These are phyloP conservation scores for Wasmannia auropunctata DNA, from an alignment of 1,140 invertebrate species.

Conservation along the genomic window DNA sequence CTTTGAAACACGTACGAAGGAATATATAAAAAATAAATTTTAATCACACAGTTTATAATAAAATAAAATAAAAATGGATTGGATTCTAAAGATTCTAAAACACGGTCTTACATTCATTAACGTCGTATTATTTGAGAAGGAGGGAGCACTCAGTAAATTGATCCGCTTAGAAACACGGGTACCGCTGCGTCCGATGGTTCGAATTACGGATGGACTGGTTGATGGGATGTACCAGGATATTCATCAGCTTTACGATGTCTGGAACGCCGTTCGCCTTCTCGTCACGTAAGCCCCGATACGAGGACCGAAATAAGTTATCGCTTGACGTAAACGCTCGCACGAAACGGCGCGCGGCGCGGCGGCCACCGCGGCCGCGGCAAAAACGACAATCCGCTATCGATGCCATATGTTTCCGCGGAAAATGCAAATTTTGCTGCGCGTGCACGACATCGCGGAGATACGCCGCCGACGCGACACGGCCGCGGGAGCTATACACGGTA, in stretches of 20 bases:
- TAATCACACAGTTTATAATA: neutral
- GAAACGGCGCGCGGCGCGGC: neutral
- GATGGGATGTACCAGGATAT: conserved; percentile 18
- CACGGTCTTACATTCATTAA: neutral
- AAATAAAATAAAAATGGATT: neutral
- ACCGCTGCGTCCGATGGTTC: neutral
- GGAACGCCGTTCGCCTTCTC: conserved; percentile 9
- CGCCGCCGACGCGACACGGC: conserved; percentile 16
- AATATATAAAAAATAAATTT: neutral
- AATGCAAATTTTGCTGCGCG: conserved; percentile 62
- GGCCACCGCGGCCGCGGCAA: conserved; percentile 9
- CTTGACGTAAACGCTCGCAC: neutral
- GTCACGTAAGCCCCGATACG: conserved; percentile 22
- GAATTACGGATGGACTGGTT: conserved; percentile 36
- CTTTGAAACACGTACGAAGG: neutral
- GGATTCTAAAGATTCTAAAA: neutral
- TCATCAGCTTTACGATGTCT: conserved; percentile 28
- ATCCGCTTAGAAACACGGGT: conserved; percentile 9
- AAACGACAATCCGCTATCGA: conserved; percentile 55
- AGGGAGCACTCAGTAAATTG: neutral
- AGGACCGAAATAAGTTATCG: conserved; percentile 47
- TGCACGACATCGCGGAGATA: conserved; percentile 57
- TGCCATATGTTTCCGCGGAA: conserved; percentile 55
- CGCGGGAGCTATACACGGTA: too few relatives aligned
- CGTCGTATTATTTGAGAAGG: neutral